A percentile compares a stretch with the other conserved stretches of the same genome.
Evolutionary conservation across 2,797 vertebrate species (phyloP).

Genomic region (Discoglossus pictus): DNA sequence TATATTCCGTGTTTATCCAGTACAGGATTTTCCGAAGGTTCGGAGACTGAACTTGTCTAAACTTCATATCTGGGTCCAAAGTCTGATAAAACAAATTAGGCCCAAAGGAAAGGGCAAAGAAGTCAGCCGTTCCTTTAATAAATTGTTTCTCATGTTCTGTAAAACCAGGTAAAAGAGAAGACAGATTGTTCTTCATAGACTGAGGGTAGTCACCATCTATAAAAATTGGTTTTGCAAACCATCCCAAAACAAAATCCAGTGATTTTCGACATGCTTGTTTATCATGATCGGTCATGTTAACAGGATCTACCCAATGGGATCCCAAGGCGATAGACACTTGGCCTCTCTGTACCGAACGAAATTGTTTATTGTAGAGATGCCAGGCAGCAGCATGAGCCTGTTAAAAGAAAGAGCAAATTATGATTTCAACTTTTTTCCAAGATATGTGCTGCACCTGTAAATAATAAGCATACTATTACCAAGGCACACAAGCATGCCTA

Average conservation of each 20-base stretch:
- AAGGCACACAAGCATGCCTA: too few species aligned
- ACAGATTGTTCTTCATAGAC: constrained; percentile 85
- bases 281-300: constrained; percentile 75
- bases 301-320: constrained; percentile 94
- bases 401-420: constrained; percentile 46
- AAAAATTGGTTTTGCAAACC: constrained; percentile 95
- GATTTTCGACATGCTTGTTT: constrained; percentile 87
- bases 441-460: too few species aligned
- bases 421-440: constrained; percentile 36
- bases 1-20: constrained; percentile 89
- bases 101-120: constrained; percentile 94
- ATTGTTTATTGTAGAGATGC: constrained; percentile 87
- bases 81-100: constrained; percentile 90
- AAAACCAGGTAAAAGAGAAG: constrained; percentile 82
- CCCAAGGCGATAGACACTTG: constrained; percentile 88
- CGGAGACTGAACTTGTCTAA: constrained; percentile 85
- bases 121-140: constrained; percentile 87
- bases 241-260: constrained; percentile 90
- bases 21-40: constrained; percentile 90
- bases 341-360: constrained; percentile 82
- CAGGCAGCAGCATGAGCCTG: constrained; percentile 92
- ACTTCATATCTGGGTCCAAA: constrained; percentile 86
- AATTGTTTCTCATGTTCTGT: constrained; percentile 75
- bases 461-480: too few species aligned
- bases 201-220: constrained; percentile 90